Conservation (phyloP, 2,113 vertebrate species). For the Scophthalmus maximus region DNA sequence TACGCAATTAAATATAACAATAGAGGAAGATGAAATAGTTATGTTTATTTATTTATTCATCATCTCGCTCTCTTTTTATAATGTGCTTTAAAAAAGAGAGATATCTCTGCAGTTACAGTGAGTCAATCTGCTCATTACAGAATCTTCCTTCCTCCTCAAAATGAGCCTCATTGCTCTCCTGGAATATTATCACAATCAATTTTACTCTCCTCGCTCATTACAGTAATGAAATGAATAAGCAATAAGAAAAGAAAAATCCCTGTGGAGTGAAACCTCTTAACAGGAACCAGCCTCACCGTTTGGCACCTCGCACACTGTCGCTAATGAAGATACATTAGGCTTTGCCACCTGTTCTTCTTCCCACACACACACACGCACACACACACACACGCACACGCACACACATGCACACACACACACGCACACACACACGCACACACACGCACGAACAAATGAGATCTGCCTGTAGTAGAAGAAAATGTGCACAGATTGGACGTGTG, state of each 20-base stretch:
- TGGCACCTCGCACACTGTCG: constrained; percentile 26
- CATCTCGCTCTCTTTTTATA: neutral
- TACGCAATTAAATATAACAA: too few species aligned
- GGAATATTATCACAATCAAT: constrained; percentile 48
- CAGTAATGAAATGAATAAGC: constrained; percentile 53
- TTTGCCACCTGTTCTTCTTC: constrained; percentile 54
- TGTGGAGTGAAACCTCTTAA: constrained; percentile 12
- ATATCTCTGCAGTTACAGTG: neutral
- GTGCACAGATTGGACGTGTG: neutral
- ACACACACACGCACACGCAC: neutral
- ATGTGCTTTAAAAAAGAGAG: neutral
- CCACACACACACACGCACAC: neutral
- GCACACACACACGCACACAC: constrained; percentile 1
- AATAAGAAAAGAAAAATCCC: constrained; percentile 43
- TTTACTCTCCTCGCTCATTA: constrained; percentile 49
- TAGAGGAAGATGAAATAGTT: too few species aligned
- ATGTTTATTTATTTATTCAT: neutral
- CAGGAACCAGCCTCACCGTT: constrained; percentile 27
- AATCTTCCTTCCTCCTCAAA: constrained; percentile 27
- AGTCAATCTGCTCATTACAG: neutral
- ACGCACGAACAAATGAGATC: constrained; percentile 41
- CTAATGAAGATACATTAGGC: constrained; percentile 62
- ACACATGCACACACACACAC: constrained; percentile 1
- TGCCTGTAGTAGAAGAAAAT: constrained; percentile 8
- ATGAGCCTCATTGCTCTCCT: constrained; percentile 32